Evolutionary conservation across 2,113 vertebrate species (phyloP).

Genomic region (Hoplias malabaricus): DNA sequence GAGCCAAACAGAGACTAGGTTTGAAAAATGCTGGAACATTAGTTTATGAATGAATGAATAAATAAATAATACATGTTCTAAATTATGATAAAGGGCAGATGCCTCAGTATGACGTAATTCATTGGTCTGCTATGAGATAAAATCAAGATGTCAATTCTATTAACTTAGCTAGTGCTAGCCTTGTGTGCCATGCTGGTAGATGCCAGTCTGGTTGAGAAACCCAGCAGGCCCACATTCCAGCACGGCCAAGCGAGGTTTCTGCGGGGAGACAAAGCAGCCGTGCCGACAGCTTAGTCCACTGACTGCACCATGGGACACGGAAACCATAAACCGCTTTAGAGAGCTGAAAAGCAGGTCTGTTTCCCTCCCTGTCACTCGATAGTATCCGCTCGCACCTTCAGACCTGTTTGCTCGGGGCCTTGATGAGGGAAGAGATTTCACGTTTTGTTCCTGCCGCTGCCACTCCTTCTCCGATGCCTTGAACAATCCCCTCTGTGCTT

Average conservation of each 20-base stretch:
- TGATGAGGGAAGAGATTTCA: not conserved
- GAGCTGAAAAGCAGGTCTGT: conserved; percentile 40
- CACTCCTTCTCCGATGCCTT: not conserved
- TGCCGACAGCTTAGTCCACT: conserved; percentile 4
- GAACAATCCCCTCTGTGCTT: conserved; percentile 8
- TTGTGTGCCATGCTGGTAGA: not conserved
- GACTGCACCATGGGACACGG: not conserved
- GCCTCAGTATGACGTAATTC: not conserved
- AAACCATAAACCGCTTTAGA: conserved; percentile 45
- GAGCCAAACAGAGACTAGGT: not conserved
- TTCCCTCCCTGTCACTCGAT: conserved; percentile 34
- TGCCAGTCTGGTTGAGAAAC: not conserved
- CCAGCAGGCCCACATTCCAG: conserved; percentile 33
- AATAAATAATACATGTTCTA: too few relatives aligned
- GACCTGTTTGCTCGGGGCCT: conserved; percentile 22
- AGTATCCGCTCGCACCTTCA: conserved; percentile 31
- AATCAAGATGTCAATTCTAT: not conserved
- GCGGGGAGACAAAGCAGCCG: conserved; percentile 28
- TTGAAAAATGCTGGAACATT: not conserved
- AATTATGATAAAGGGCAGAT: not conserved
- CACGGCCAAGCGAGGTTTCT: conserved; percentile 16
- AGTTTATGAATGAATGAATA: too few relatives aligned
- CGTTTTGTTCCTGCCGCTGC: conserved; percentile 22
- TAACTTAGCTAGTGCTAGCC: conserved; percentile 20
- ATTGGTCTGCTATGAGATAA: conserved; percentile 11